Base-by-base conservation (phyloP, 2,888 invertebrate genomes). In the Idaea aversata region DNA sequence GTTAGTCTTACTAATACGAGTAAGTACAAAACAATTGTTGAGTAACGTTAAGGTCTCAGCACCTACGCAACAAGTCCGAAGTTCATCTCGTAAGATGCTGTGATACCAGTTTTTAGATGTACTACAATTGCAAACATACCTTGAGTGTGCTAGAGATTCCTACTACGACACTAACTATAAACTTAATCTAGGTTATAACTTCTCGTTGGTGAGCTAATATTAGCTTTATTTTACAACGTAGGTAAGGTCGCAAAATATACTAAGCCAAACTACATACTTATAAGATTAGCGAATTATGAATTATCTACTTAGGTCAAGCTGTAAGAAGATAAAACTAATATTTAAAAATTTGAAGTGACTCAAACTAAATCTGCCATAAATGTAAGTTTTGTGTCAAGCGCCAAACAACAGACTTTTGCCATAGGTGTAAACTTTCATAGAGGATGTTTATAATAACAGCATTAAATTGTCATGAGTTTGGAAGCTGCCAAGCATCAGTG, bases 81-180 rank as follows among this genome's bases (percentile, higher is more conserved):
- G 75, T 76, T 70, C 69, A 70, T 66, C 69, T 65, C 63, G 34
- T 15, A 67, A 70, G 68, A 74, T n/a, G 63, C 57, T 63, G 63
- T 63, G 69, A 63, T 68, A 65, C 65, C 74, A 65, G 75, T 75
- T 75, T 75, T 74, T 59, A n/a, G 6, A 58, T 15, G 58, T 59
- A n/a, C 5, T 7, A 59, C 58, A 59, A 59, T 59, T 59, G 58
- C 15, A 59, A 59, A 16, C 25, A 59, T 34, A 34, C 16, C 59
- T 59, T 6, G 34, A 59, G 34, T 13, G 13, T 59, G 5, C 1
- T 16, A 47, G 13, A 47, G 13, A 47, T 47, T 47, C 7, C 47
- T 47, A 47, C 47, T 47, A 47, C 47, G 7, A 3, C 7, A 13
- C 36, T 36, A 10, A 47, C 13, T 13, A 13, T 47, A 5, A 10